These are phyloP conservation scores for Lepidocolaptes lacrymiger DNA, from an alignment of 2,797 vertebrate species.

Conservation along the genomic window DNA sequence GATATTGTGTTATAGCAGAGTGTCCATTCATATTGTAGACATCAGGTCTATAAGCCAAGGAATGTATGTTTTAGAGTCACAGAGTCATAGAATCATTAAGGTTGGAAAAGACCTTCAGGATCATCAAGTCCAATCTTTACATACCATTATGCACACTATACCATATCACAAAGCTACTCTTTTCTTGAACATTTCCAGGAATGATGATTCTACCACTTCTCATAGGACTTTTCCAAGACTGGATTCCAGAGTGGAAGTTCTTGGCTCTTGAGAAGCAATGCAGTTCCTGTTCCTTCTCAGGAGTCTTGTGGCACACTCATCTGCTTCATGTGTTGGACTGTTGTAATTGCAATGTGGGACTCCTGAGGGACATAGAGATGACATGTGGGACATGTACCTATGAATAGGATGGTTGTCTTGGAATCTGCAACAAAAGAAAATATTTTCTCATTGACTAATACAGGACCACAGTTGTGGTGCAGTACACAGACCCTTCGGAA, in stretches of 20 bases:
- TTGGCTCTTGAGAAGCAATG: not conserved
- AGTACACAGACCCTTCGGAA: not conserved
- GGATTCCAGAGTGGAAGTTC: no score
- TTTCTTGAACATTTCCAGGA: not conserved
- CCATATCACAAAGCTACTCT: not conserved
- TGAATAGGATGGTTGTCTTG: not conserved
- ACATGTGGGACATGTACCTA: accelerated
- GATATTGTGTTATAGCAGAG: not conserved
- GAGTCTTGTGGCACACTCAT: not conserved
- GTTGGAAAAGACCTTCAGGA: not conserved
- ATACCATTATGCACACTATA: not conserved
- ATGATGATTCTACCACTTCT: accelerated
- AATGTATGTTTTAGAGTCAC: not conserved
- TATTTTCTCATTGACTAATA: not conserved
- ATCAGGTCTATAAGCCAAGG: not conserved
- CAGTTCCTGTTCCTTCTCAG: not conserved
- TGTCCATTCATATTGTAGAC: not conserved
- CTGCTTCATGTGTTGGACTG: not conserved
- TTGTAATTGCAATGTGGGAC: no score
- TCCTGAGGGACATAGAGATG: accelerated
- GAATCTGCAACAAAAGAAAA: not conserved
- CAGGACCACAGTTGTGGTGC: not conserved
- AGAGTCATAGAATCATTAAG: not conserved
- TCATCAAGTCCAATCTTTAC: not conserved
- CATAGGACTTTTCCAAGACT: not conserved